Evolutionary conservation across 2,888 invertebrate species (phyloP).

Genomic region (Drosophila yooni): DNA sequence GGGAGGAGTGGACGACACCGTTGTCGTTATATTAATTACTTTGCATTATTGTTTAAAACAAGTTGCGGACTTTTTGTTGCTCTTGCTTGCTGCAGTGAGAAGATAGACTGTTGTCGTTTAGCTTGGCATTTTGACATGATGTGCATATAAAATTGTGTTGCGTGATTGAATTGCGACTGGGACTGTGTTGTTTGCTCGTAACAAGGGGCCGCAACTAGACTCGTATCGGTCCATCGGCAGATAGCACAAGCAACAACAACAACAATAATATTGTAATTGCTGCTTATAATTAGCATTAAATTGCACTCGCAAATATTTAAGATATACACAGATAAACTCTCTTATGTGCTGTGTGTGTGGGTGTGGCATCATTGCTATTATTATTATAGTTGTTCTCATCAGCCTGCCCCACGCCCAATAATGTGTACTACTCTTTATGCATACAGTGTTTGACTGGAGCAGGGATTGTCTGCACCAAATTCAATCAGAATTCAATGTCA

Average conservation of each 20-base stretch:
- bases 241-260: neutral
- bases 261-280: constrained; percentile 53
- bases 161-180: constrained; percentile 53
- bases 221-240: constrained; percentile 25
- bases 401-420: constrained; percentile 48
- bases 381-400: constrained; percentile 11
- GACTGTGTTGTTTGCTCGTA: constrained; percentile 1
- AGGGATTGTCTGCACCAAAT: constrained; percentile 24
- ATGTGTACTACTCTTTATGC: constrained; percentile 42
- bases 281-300: constrained; percentile 68
- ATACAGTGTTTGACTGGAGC: constrained; percentile 23
- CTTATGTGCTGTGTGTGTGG: constrained; percentile 28
- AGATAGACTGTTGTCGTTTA: constrained; percentile 47
- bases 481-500: constrained; percentile 35
- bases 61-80: constrained; percentile 58
- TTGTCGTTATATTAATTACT: constrained; percentile 74
- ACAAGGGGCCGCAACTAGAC: constrained; percentile 17
- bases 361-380: constrained; percentile 46
- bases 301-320: constrained; percentile 41
- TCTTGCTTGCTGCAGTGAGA: constrained; percentile 18
- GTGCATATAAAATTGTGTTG: constrained; percentile 48
- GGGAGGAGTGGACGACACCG: constrained; percentile 22
- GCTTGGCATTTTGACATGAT: constrained; percentile 48
- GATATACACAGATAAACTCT: constrained; percentile 42
- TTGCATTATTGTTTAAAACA: constrained; percentile 78